Evolutionary conservation across 37 sponge, comb jelly and placozoan species (phyloP), one percentile per base, ranked within the genome.

Genomic region (Corticium candelabrum): DNA sequence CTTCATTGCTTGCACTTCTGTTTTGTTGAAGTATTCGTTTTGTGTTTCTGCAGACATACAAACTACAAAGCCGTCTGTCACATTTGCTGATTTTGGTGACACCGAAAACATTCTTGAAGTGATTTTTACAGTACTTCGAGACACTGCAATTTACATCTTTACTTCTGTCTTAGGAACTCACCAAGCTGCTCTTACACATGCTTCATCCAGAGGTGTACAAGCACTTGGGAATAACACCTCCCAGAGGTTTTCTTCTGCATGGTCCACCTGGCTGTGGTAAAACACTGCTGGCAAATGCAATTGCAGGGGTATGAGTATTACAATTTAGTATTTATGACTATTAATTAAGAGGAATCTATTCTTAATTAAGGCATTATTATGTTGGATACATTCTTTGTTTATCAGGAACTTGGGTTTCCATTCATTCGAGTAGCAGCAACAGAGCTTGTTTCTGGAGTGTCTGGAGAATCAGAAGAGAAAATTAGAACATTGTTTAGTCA

Each of bases 231-330:
- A 79, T 91, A 21, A 5, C 85, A 5, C 92, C 95, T 39, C 89
- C 92, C 21, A 76, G 81, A 29, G 99, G 99, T 21, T 81, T 98
- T 68, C 89, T 98, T 36, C 90, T 98, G 3, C 87, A 91, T 50
- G 99, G 99, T 0, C 99, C 99, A 35, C 95, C 99, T n/a, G 99
- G 99, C 29, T 88, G 99, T 82, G 99, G 99, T 2, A 98, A 98
- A 86, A 94, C 99, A 0, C 81, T 98, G 37, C 82, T 98, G 34
- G 99, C 95, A 27, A 79, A 90, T 75, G 99, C 99, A 7, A 91
- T 98, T 67, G 96, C 99, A 30, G 99, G 99, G 37, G 91, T 90
- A 15, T 72, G 85, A 68, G 15, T 50, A 50, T 50, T 27, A 50
- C 21, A n/a, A n/a, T n/a, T n/a, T n/a, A n/a, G n/a, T n/a, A n/a